Base-by-base conservation (phyloP, 2,113 vertebrate genomes). In the Istiophorus platypterus region DNA sequence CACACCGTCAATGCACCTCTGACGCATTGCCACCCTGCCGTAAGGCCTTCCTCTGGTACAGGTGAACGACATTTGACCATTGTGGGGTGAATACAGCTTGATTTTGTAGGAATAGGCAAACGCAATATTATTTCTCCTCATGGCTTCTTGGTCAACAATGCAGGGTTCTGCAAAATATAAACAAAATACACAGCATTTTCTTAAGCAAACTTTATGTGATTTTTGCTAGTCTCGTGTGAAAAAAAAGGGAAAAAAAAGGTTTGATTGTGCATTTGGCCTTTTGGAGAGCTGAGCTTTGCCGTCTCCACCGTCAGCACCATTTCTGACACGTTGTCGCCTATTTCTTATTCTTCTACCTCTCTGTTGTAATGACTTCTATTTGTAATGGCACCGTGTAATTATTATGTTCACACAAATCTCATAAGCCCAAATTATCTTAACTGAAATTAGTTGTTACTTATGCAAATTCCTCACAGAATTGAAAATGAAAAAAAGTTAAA, bases 141-240 rank as follows among this genome's bases (percentile, higher is more conserved):
- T 84, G 13, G 7, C 0, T 0, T 62, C 42, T 17, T 0, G 0
- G 6, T 51, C 1, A 47, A 91, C 58, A 14, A 73, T 86, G 81
- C 91, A 92, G 14, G 89, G 56, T 29, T 29, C 89, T 90, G 81
- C 9, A 81, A 72, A 24, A 75, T 20, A 86, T 17, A 66, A 88
- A 34, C 52, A 8, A 39, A 37, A 71, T 1, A n/a, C 5, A 45
- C 10, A 0, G 15, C 12, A 70, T 15, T 26, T 31, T 24, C 51
- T 52, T 24, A 12, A 52, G 51, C 51, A 24, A 9, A n/a, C 2
- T n/a, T 2, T 24, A 24, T 52, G 20, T 49, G 14, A 13, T 14
- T 14, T 3, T 42, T 42, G 41, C 12, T 42, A 42, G 41, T 4
- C 41, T 42, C 41, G 13, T 2, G 13, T 42, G 14, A 2, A 41